Base-by-base conservation (phyloP, 1,140 invertebrate genomes). In the Sycophila sp. region DNA sequence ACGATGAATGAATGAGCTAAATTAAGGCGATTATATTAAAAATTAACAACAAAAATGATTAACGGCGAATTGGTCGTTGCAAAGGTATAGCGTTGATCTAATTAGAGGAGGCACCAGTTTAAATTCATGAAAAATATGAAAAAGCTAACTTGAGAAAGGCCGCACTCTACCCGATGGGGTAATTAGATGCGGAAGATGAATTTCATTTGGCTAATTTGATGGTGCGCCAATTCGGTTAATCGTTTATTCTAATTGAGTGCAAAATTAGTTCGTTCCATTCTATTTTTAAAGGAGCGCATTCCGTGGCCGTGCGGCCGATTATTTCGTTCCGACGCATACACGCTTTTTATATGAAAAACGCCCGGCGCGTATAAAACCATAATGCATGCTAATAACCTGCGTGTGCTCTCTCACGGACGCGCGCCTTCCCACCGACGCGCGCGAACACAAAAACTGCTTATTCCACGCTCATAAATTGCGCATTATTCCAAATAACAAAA, bases 351-450 rank as follows among this genome's bases (percentile, higher is more conserved):
- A 55, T 55, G 51, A 32, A 55, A 55, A 55, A 22, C 19, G 19
- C 32, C 7, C 19, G 40, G 38, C 19, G 59, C 59, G 34, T 38
- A 30, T 24, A 65, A 45, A 59, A 42, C 53, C 53, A 45, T 71
- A 65, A 71, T 59, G 62, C 62, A 71, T 71, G 69, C 42, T 71
- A 71, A 71, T 59, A 51, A 60, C 17, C 55, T 22, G n/a, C 45
- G 51, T 42, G 26, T 45, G 59, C 26, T 24, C 62, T 71, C 62
- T 49, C 69, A 40, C 49, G 58, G 63, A 45, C 67, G 32, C 32
- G 49, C 63, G 22, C 26, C 38, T 71, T 71, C 69, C 62, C 69
- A 71, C 68, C 40, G 51, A 28, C 24, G 15, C 59, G 10, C 15
- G 26, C 38, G 36, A n/a, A n/a, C 51, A 24, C 26, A 58, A 71